Conservation (phyloP, 2,888 invertebrate species). For the Stenodera caucasica region DNA sequence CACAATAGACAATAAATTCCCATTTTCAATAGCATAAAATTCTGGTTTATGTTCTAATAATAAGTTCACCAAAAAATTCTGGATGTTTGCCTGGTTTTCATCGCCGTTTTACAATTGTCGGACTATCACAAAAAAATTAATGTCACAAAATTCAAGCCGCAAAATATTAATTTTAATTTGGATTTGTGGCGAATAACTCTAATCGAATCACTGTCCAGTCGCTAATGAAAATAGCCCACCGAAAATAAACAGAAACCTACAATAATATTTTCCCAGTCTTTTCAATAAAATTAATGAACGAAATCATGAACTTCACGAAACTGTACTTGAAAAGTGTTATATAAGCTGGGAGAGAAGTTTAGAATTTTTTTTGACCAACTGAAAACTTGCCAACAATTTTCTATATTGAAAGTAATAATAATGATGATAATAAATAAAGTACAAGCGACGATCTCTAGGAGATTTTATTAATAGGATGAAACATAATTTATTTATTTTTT, state of each 20-base stretch:
- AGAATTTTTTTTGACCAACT: constrained; percentile 13
- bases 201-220: no score
- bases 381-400: constrained; percentile 23
- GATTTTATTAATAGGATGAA: not conserved
- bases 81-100: not conserved
- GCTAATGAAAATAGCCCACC: no score
- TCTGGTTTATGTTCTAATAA: not conserved
- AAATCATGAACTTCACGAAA: not conserved
- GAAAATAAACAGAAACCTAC: no score
- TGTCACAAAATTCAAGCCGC: not conserved
- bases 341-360: constrained; percentile 16
- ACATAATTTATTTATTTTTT: not conserved
- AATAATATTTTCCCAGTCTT: not conserved
- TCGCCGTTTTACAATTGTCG: not conserved
- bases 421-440: no score
- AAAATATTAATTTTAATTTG: no score
- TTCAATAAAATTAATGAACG: not conserved
- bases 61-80: not conserved
- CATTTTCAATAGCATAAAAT: not conserved
- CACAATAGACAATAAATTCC: no score
- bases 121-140: not conserved
- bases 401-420: constrained; percentile 15
- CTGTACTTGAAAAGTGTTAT: constrained; percentile 14
- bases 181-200: no score
- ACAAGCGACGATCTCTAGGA: not conserved